phyloP scores from a whole-genome alignment of 1,140 invertebrate genomes.

The Drusus annulatus region DNA sequence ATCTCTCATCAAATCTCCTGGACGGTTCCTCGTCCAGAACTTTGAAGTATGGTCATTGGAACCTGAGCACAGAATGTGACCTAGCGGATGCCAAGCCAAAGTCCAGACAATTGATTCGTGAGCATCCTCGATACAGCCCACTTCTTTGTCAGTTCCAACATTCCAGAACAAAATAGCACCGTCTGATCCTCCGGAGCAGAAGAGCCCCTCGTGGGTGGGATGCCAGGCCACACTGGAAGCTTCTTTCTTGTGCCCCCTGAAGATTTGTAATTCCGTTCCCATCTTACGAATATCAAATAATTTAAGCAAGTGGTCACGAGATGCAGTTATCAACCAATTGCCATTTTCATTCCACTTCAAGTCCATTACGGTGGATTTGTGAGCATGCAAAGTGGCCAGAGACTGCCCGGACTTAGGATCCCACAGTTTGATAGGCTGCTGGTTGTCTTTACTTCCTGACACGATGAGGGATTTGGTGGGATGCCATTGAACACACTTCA shows the following conservation, averaged over 20 bases:
- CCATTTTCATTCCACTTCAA: conserved; percentile 99
- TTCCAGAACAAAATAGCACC: conserved; percentile 99
- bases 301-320: conserved; percentile 97
- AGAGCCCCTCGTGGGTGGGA: conserved; percentile 95
- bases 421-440: conserved; percentile 99
- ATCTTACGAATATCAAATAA: conserved; percentile 98
- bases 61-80: conserved; percentile 98
- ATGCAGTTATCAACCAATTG: conserved; percentile 99
- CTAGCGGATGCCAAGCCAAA: conserved; percentile 98
- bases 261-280: conserved; percentile 94
- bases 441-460: conserved; percentile 99
- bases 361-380: conserved; percentile 99
- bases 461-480: conserved; percentile 97
- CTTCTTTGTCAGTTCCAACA: conserved; percentile 98
- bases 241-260: conserved; percentile 98
- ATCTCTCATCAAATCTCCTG: conserved; percentile 98
- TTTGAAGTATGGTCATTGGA: conserved; percentile 99
- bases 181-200: conserved; percentile 97
- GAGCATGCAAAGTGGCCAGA: conserved; percentile 93
- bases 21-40: conserved; percentile 99
- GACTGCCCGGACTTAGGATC: conserved; percentile 96
- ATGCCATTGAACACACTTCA: conserved; percentile 99
- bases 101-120: conserved; percentile 99
- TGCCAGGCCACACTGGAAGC: conserved; percentile 98
- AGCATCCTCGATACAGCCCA: conserved; percentile 97